Base-by-base conservation (phyloP, 2,888 invertebrate genomes). In the Oxystoma pomonae region DNA sequence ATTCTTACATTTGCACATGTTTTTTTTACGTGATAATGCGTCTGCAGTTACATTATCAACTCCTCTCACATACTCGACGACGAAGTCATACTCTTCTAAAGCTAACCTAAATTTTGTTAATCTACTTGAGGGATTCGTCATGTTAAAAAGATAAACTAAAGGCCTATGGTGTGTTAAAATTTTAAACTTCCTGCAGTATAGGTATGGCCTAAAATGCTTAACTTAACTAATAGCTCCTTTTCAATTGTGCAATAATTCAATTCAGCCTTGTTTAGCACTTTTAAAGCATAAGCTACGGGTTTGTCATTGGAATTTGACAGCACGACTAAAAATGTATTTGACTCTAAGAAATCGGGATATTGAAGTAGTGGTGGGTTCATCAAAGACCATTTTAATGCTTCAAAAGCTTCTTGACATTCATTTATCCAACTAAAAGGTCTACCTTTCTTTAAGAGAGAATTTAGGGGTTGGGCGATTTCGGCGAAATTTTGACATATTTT, bases 91-190 rank as follows among this genome's bases (percentile, higher is more conserved):
- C 22, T 60, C 55, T 17, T 56, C 35, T 20, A 74, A 55, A n/a
- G 68, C 66, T 20, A 72, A 63, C 55, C 72, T 60, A 61, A 72
- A 73, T 63, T 69, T 69, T 5, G 68, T 71, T 18, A 74, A 57
- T 64, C 72, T 20, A 60, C 55, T 57, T 2, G 49, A 60, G 17
- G 55, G 60, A 35, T 60, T 60, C 9, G 55, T 18, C 35, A 60
- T 60, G 3, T 50, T 50, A 60, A 60, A 60, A n/a, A 60, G 35
- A 60, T 60, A 60, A 18, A 60, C 19, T 35, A 60, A 53, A 17
- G 59, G 52, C 16, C 53, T 2, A 59, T 59, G 53, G 16, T 60
- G 17, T 2, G 57, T 53, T 22, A 21, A 35, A 35, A 35, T 35
- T 35, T 3, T 35, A 35, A 35, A 35, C 12, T 35, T 35, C 35